These are phyloP conservation scores for Mongoloraphidia duomilia DNA, from an alignment of 2,888 invertebrate genomes.

Conservation along the genomic window DNA sequence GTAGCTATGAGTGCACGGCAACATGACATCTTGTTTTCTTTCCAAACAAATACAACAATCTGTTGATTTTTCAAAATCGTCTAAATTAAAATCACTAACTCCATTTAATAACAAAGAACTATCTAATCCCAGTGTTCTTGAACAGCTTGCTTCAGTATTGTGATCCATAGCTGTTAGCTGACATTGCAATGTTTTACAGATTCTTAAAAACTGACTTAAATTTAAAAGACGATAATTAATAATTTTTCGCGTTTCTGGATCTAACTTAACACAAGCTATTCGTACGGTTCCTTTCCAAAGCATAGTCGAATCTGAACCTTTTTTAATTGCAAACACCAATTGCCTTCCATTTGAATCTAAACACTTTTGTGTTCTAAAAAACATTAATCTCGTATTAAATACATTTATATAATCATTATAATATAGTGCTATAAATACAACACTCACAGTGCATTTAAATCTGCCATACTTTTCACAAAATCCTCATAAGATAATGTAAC, in stretches of 20 bases:
- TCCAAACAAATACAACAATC: conserved; percentile 64
- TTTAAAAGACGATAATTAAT: conserved; percentile 43
- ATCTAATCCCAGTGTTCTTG: too few species aligned
- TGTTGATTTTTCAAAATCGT: conserved; percentile 25
- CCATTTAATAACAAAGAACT: background rate
- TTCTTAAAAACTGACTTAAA: conserved; percentile 47
- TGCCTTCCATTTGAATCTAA: conserved; percentile 45
- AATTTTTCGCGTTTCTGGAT: conserved; percentile 35
- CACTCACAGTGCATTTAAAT: conserved; percentile 47
- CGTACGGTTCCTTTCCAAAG: conserved; percentile 56
- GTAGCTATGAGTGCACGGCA: conserved; percentile 57
- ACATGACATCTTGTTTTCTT: conserved; percentile 46
- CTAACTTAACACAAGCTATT: conserved; percentile 47
- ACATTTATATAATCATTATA: background rate
- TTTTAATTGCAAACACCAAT: conserved; percentile 47
- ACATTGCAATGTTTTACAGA: conserved; percentile 38
- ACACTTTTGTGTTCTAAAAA: conserved; percentile 40
- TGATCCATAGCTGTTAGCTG: conserved; percentile 28
- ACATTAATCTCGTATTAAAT: background rate
- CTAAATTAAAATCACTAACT: conserved; percentile 2
- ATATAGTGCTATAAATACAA: too few species aligned
- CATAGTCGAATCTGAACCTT: conserved; percentile 44
- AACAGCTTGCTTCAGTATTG: conserved; percentile 12
- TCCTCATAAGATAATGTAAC: conserved; percentile 38
- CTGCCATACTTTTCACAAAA: conserved; percentile 38